phyloP scores from a whole-genome alignment of 2,888 invertebrate genomes.

The Drosophila formosana region DNA sequence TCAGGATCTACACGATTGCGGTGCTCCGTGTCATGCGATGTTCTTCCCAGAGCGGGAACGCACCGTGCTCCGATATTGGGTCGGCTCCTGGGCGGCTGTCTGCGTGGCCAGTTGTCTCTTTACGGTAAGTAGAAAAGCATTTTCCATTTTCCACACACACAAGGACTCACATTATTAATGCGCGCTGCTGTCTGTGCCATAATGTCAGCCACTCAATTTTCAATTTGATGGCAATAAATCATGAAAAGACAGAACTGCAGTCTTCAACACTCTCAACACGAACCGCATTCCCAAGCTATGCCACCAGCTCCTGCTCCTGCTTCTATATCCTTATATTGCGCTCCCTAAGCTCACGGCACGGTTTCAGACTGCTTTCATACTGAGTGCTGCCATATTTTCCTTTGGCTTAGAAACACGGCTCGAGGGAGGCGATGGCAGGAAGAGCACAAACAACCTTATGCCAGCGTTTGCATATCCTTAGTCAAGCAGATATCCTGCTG shows the following conservation, averaged over 20 bases:
- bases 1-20: slow-evolving; percentile 89
- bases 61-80: slow-evolving; percentile 94
- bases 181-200: slow-evolving; percentile 37
- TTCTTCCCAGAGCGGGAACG: slow-evolving; percentile 94
- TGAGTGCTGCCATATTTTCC: slow-evolving; percentile 76
- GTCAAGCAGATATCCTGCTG: slow-evolving; percentile 14
- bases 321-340: background rate
- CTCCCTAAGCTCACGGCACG: slow-evolving; percentile 15
- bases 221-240: slow-evolving; percentile 71
- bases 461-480: slow-evolving; percentile 48
- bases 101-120: slow-evolving; percentile 97
- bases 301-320: background rate
- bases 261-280: slow-evolving; percentile 17
- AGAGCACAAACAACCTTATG: slow-evolving; percentile 53
- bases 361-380: slow-evolving; percentile 25
- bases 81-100: slow-evolving; percentile 96
- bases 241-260: slow-evolving; percentile 51
- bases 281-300: background rate
- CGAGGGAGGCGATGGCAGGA: slow-evolving; percentile 19
- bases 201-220: slow-evolving; percentile 68
- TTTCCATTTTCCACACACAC: background rate
- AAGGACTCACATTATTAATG: slow-evolving; percentile 35
- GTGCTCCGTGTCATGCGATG: slow-evolving; percentile 96
- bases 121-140: slow-evolving; percentile 86
- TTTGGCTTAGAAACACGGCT: slow-evolving; percentile 61